phyloP scores from a whole-genome alignment of 2,113 vertebrate genomes.

The Isichthys henryi region DNA sequence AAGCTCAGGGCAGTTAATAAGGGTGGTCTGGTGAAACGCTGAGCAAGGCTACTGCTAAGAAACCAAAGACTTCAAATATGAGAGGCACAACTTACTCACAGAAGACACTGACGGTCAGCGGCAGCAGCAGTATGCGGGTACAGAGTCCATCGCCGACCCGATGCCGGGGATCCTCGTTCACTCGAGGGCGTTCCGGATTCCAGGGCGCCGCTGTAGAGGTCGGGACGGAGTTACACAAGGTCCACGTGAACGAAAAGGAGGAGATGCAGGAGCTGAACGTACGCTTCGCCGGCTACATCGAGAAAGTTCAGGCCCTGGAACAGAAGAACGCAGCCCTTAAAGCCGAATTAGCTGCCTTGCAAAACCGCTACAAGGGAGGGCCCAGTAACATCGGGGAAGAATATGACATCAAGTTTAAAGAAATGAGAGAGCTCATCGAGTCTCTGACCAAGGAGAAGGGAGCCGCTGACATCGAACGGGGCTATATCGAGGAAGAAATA shows the following conservation, averaged over 20 bases:
- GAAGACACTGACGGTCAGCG: slow-evolving; percentile 61
- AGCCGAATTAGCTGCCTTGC: slow-evolving; percentile 46
- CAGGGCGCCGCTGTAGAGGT: slow-evolving; percentile 40
- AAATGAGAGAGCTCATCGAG: slow-evolving; percentile 65
- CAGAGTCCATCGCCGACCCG: slow-evolving; percentile 59
- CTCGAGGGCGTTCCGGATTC: slow-evolving; percentile 45
- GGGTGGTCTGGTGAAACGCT: slow-evolving; percentile 14
- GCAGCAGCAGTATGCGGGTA: slow-evolving; percentile 51
- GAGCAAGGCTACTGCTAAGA: slow-evolving; percentile 14
- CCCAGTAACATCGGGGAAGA: slow-evolving; percentile 53
- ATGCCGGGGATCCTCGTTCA: slow-evolving; percentile 51
- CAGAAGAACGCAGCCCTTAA: slow-evolving; percentile 49
- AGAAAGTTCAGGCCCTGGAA: slow-evolving; percentile 65
- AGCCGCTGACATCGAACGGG: slow-evolving; percentile 53
- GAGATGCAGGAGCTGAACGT: slow-evolving; percentile 68
- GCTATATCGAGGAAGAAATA: slow-evolving; percentile 50
- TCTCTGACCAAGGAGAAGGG: slow-evolving; percentile 60
- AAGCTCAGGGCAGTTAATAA: slow-evolving; percentile 30
- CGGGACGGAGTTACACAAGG: slow-evolving; percentile 57
- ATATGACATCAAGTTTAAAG: slow-evolving; percentile 60
- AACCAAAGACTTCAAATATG: slow-evolving; percentile 43
- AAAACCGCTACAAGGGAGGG: slow-evolving; percentile 46
- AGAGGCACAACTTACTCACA: slow-evolving; percentile 60
- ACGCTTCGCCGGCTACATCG: slow-evolving; percentile 64
- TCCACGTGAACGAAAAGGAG: slow-evolving; percentile 60